Percentiles rank a stretch among this genome's conserved stretches.
Conservation (phyloP, 2,797 vertebrate genomes). For the Rhinophrynus dorsalis region DNA sequence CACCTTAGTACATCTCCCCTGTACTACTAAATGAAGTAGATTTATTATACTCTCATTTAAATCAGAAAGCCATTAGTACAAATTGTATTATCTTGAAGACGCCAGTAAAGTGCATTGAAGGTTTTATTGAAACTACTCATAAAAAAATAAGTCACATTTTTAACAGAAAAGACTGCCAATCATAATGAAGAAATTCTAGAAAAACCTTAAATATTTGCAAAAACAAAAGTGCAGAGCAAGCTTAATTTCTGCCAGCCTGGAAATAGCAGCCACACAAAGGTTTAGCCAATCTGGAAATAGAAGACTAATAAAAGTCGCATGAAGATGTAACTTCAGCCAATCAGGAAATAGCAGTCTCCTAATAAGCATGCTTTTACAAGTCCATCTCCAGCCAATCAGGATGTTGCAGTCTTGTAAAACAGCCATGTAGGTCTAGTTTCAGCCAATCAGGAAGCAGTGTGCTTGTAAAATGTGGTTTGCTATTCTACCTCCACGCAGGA, state of each 20-base stretch:
- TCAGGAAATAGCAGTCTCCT: not conserved
- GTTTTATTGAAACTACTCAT: too few species aligned
- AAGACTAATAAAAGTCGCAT: not conserved
- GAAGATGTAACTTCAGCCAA: not conserved
- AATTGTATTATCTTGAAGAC: too few species aligned
- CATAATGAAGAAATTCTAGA: too few species aligned
- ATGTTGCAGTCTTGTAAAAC: not conserved
- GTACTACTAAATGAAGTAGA: too few species aligned
- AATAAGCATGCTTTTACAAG: not conserved
- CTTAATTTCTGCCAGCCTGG: not conserved
- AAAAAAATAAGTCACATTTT: too few species aligned
- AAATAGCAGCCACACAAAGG: not conserved
- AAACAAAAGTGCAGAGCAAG: not conserved
- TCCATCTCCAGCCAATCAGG: not conserved
- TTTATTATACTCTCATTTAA: too few species aligned
- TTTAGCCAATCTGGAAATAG: not conserved
- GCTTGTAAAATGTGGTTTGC: not conserved
- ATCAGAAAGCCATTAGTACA: too few species aligned
- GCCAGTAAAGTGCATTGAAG: not conserved
- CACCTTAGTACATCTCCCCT: too few species aligned
- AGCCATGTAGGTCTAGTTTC: not conserved
- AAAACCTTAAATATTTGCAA: too few species aligned
- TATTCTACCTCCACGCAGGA: not conserved
- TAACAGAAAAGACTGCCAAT: too few species aligned
- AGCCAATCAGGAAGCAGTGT: slow-evolving; percentile 20